Evolutionary conservation across 92 coral and sea anemone species (phyloP), one percentile per base, ranked within the genome.

Genomic region (Meandrina meandrites): DNA sequence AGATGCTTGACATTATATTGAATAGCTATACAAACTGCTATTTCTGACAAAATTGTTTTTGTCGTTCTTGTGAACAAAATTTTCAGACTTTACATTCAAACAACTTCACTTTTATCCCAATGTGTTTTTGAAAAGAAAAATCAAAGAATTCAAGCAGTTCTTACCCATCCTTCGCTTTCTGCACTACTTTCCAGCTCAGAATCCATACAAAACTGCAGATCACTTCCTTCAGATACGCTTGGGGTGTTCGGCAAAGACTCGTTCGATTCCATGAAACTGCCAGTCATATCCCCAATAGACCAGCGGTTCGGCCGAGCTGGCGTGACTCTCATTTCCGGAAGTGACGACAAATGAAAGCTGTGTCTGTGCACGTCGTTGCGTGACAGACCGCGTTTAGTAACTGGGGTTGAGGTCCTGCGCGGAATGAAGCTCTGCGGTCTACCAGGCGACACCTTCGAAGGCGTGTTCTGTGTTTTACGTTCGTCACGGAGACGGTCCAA

Each of bases 401-500:
- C 87, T 40, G 94, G 94, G 24, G 94, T 89, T 0, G 94, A 92
- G 4, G 89, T 87, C 79, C 64, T 88, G 31, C 77, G 92, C 40
- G 94, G 92, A 5, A 70, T 89, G 37, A 81, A 89, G 60, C 82
- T 79, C 48, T 85, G 88, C 2, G 82, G 34, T 21, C 78, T 64
- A 9, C 71, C 54, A 24, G 79, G 28, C 21, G 58, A 45, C 22
- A 53, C 60, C 24, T 78, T 64, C 21, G 76, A 85, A 51, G 84
- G 75, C 22, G 75, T 35, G 32, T 76, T 75, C 70, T 56, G 75
- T 28, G 42, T 0, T 68, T 82, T 91, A 17, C 79, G 75, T 18
- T 88, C 92, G 22, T 86, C 92, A 21, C 79, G 58, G 66, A 86
- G 80, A 24, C 88, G 86, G 50, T 92, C 92, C 27, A 83, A 76